Evolutionary conservation across 64 coral and sea anemone genomes (phyloP), one percentile per base, ranked within the genome.

Genomic region (Exaiptasia diaphana): DNA sequence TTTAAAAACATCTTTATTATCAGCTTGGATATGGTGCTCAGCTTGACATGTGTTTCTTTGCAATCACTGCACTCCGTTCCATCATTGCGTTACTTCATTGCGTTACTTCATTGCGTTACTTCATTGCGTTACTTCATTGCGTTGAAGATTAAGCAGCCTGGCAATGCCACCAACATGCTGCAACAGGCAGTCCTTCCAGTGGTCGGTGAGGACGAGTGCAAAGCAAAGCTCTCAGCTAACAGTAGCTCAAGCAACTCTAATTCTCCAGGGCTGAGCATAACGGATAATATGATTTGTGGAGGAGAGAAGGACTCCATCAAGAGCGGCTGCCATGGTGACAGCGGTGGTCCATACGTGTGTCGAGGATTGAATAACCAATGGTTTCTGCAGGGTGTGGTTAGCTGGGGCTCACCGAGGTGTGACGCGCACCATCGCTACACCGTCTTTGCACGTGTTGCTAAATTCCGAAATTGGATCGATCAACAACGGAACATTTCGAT

Each of bases 321-420:
- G 8, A 90, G 87, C 75, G 78, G 87, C 27, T 90, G 86, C 26
- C 86, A 88, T 88, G 86, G 86, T 49, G 82, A 85, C 82, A 85
- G 82, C 35, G 82, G 82, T 34, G 82, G 82, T 5, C 82, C 82
- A 15, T 85, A 71, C 61, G 86, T 88, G 10, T 88, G 75, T 23
- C 64, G 33, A n/a, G 26, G 35, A 8, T 32, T 65, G 2, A 24
- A 14, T 36, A 76, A 76, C 0, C 77, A 40, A 15, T 90, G 64
- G 57, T 30, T 83, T 20, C 41, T 90, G 20, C 78, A 82, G 21
- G 78, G 87, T 13, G 78, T 32, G 10, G 82, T 75, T 7, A 74
- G 82, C 54, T 85, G 82, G 71, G 82, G 69, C 4, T 85, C 82
- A 1, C 54, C 68, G 5, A 64, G 38, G 38, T 85, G 82, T 28